These are phyloP conservation scores for Pomacea canaliculata DNA, from an alignment of 2,888 invertebrate species.

Conservation along the genomic window DNA sequence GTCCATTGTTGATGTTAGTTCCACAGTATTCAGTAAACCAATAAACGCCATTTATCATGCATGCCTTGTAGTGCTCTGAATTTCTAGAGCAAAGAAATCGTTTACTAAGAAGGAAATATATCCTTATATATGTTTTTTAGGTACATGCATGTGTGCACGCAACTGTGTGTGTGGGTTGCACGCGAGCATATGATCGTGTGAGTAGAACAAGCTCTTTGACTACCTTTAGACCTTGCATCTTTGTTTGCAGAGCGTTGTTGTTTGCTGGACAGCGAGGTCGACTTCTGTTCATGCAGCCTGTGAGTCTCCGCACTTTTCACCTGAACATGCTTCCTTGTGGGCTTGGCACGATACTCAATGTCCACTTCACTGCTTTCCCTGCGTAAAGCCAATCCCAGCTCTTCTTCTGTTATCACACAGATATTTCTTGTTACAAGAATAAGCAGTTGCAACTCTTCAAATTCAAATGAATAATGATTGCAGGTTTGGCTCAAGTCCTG, in stretches of 20 bases:
- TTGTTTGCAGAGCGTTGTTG: conserved; percentile 28
- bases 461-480: not conserved
- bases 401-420: conserved; percentile 8
- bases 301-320: conserved; percentile 52
- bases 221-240: too few species aligned
- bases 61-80: too few species aligned
- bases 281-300: conserved; percentile 32
- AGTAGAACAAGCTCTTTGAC: too few species aligned
- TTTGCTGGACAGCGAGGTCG: conserved; percentile 30
- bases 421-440: not conserved
- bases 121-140: too few species aligned
- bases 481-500: not conserved
- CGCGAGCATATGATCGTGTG: too few species aligned
- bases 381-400: conserved; percentile 21
- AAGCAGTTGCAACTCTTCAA: not conserved
- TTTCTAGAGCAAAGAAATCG: too few species aligned
- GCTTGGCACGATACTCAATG: conserved; percentile 47
- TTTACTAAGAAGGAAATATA: too few species aligned
- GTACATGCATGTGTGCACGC: too few species aligned
- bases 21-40: too few species aligned
- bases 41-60: too few species aligned
- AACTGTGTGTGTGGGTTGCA: too few species aligned
- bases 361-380: conserved; percentile 46
- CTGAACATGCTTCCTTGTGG: conserved; percentile 44
- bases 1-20: too few species aligned